Evolutionary conservation across 1,140 invertebrate species (phyloP), one percentile per base, ranked within the genome.

Genomic region (Oreohelix idahoensis): DNA sequence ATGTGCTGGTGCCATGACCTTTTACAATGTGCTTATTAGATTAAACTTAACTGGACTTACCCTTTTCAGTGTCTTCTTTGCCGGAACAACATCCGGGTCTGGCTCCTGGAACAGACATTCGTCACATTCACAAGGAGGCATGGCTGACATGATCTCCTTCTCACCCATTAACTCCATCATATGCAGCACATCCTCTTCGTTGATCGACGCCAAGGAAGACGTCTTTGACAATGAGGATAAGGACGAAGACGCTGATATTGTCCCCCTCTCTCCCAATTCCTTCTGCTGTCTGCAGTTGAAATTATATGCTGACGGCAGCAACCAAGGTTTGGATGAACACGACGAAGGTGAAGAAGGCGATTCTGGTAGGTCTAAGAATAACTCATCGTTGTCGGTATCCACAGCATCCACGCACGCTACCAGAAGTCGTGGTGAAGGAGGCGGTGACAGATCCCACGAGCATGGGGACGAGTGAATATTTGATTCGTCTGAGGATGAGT

Each of bases 51-150:
- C n/a, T n/a, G n/a, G n/a, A 82, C 80, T 84, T 75, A 84, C 83
- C 83, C 83, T 66, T 63, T 63, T 84, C 15, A 84, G 77, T 5
- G 0, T 36, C 58, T n/a, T 66, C 35, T 69, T 38, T 4, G 10
- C 49, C 4, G 79, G 66, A 32, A 39, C 63, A 13, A 42, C 63
- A 35, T 39, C 77, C 4, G 49, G n/a, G 70, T 42, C 58, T 0
- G 77, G 38, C 2, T 84, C 82, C 36, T 83, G 74, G 32, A 71
- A 36, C 10, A 87, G 77, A 75, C 86, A 87, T 17, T 86, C 84
- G 81, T 87, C 86, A 81, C 86, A 87, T 35, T 87, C 85, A 70
- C 86, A 87, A 4, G 85, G 85, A 32, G 79, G 84, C 79, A 77
- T 79, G 71, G 35, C 49, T 49, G 73, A 83, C 73, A 81, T 79